phyloP scores from a whole-genome alignment of 2,113 vertebrate genomes.

The Cyanoramphus novaezelandiae region DNA sequence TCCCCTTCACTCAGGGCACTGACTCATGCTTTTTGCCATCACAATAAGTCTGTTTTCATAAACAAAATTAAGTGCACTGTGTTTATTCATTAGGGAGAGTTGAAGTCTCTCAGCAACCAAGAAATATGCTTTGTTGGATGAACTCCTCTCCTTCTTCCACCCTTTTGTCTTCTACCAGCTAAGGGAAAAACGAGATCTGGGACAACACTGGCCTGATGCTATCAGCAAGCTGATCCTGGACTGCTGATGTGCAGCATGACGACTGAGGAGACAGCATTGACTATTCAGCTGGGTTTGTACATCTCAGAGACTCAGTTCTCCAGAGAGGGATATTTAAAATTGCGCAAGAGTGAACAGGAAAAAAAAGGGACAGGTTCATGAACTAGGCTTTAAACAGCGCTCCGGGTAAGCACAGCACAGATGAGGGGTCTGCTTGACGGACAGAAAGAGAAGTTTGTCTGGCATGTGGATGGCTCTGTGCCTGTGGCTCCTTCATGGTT shows the following conservation, averaged over 20 bases:
- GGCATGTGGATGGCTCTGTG: neutral
- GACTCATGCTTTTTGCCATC: constrained; percentile 71
- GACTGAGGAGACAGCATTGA: rapidly evolving
- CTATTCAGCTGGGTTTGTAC: neutral
- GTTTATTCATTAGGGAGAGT: constrained; percentile 40
- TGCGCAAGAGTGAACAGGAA: neutral
- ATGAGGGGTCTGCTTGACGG: neutral
- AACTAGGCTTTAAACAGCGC: rapidly evolving
- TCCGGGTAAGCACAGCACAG: neutral
- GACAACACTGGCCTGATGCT: neutral
- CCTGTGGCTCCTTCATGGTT: neutral
- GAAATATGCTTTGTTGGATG: neutral
- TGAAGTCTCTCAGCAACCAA: constrained; percentile 62
- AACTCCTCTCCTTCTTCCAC: neutral
- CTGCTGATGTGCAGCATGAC: neutral
- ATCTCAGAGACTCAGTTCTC: neutral
- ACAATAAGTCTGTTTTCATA: constrained; percentile 65
- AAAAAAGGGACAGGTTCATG: neutral
- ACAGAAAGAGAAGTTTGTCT: neutral
- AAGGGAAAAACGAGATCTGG: neutral
- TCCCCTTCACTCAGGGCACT: constrained; percentile 31
- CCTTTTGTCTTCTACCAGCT: neutral
- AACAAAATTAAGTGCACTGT: constrained; percentile 54
- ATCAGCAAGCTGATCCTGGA: neutral
- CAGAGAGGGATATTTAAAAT: neutral